Conservation (phyloP, 2,888 invertebrate species). For the Tenthredo amoena region DNA sequence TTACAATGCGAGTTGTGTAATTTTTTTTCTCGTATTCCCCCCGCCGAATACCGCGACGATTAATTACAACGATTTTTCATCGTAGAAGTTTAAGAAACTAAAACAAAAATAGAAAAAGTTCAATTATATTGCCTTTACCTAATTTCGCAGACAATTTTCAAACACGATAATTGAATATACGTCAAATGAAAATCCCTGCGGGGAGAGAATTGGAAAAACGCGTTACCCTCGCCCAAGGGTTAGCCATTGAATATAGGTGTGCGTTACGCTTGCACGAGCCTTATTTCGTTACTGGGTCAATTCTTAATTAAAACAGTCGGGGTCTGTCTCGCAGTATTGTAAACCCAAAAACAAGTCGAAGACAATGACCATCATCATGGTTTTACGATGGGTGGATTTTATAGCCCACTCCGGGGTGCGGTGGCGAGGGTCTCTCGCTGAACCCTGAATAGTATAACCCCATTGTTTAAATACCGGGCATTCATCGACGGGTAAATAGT, state of each 20-base stretch:
- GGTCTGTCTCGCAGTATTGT: background rate
- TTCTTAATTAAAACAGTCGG: conserved; percentile 6
- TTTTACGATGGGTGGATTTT: background rate
- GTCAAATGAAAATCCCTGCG: background rate
- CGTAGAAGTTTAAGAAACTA: background rate
- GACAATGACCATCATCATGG: conserved; percentile 22
- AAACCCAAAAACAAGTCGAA: background rate
- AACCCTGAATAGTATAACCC: background rate
- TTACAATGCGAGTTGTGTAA: conserved; percentile 22
- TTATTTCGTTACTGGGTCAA: background rate
- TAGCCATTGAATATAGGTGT: background rate
- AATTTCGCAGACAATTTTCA: too few relatives aligned
- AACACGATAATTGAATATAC: too few relatives aligned
- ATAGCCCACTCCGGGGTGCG: too few relatives aligned
- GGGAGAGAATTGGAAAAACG: background rate
- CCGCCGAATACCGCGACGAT: too few relatives aligned
- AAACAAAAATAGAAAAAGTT: background rate
- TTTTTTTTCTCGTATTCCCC: background rate
- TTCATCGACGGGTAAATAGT: background rate
- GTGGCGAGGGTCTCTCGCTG: too few relatives aligned
- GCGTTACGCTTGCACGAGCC: background rate
- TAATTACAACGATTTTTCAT: background rate
- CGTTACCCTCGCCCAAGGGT: background rate
- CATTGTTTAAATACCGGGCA: background rate
- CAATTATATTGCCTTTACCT: background rate